Evolutionary conservation across 2,113 vertebrate species (phyloP).

Genomic region (Falcunculus frontatus): DNA sequence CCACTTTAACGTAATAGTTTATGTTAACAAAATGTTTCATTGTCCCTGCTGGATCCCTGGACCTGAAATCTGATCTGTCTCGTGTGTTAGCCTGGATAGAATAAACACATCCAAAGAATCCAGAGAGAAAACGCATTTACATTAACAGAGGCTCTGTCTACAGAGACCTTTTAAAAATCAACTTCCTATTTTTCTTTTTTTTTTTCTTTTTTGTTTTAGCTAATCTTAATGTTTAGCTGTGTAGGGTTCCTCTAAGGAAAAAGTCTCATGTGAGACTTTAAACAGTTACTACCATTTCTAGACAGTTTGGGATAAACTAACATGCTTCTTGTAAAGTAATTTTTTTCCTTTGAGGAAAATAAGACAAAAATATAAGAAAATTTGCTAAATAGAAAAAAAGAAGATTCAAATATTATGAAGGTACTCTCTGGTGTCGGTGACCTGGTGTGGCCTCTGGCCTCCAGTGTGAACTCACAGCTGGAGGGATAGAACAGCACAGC

Average conservation of each 20-base stretch:
- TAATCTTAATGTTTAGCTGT: background rate
- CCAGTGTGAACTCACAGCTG: background rate
- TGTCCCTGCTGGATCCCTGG: background rate
- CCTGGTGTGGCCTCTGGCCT: background rate
- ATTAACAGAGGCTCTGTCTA: background rate
- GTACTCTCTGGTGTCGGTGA: background rate
- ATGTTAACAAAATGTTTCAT: background rate
- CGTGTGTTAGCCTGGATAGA: background rate
- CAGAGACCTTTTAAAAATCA: background rate
- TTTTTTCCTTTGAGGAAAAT: background rate
- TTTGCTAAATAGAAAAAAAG: background rate
- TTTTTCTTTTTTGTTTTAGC: background rate
- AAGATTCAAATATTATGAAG: background rate
- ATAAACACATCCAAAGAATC: background rate
- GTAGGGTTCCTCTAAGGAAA: background rate
- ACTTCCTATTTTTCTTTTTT: background rate
- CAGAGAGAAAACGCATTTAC: background rate
- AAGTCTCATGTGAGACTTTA: background rate
- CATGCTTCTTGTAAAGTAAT: background rate
- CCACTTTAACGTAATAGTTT: background rate
- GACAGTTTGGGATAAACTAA: background rate
- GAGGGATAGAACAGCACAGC: background rate
- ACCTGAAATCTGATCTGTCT: background rate
- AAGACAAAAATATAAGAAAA: background rate
- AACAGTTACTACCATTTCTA: background rate